Evolutionary conservation across 2,888 invertebrate species (phyloP).

Genomic region (Cosmia pyralina): DNA sequence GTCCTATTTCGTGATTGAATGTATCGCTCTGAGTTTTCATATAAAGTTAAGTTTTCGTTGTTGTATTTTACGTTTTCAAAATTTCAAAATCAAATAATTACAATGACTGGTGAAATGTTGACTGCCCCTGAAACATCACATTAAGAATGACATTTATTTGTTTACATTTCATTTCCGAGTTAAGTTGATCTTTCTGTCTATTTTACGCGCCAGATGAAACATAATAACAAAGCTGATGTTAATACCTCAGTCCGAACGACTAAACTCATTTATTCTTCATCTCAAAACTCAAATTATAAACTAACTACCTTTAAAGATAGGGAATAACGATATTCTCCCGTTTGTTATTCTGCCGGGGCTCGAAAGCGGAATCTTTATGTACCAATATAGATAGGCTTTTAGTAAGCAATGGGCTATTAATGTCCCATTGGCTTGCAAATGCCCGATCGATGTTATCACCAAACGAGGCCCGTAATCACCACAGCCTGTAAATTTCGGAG

Average conservation of each 20-base stretch:
- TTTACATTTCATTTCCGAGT: too few relatives aligned
- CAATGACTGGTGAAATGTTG: too few relatives aligned
- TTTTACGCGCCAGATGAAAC: background rate
- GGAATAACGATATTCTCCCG: constrained; percentile 49
- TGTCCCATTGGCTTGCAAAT: constrained; percentile 64
- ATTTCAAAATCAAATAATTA: too few relatives aligned
- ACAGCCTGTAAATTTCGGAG: constrained; percentile 64
- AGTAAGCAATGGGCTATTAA: constrained; percentile 67
- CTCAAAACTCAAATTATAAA: constrained; percentile 42
- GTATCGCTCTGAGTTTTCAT: too few relatives aligned
- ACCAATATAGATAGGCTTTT: constrained; percentile 66
- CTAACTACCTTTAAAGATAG: constrained; percentile 38
- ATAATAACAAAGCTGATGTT: background rate
- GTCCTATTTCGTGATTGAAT: too few relatives aligned
- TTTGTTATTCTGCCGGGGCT: constrained; percentile 51
- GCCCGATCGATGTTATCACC: constrained; percentile 66
- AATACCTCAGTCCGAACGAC: constrained; percentile 1
- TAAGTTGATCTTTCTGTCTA: background rate
- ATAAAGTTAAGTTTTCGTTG: too few relatives aligned
- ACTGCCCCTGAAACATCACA: too few relatives aligned
- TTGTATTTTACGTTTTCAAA: too few relatives aligned
- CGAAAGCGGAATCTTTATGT: constrained; percentile 59
- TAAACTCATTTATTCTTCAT: constrained; percentile 13
- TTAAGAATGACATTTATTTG: too few relatives aligned
- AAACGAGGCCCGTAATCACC: constrained; percentile 65